Percentiles rank a stretch among this genome's conserved stretches.
Conservation (phyloP, 2,797 vertebrate species). For the Acanthurus leucopareius region DNA sequence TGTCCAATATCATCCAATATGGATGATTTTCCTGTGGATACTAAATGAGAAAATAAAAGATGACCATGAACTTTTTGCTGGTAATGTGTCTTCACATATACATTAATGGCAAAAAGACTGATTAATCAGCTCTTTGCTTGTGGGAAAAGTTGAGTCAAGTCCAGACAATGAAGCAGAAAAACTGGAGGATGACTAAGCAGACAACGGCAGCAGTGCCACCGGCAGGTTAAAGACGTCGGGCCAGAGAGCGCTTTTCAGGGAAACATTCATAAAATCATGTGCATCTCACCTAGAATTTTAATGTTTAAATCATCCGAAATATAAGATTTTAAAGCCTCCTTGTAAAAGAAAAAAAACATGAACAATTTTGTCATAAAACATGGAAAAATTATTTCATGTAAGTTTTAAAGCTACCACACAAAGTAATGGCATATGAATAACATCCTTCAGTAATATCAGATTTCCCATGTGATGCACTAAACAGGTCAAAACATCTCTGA, state of each 20-base stretch:
- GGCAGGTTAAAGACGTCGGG: background rate
- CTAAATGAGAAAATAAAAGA: background rate
- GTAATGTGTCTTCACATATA: background rate
- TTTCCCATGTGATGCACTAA: conserved; percentile 25
- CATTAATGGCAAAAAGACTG: background rate
- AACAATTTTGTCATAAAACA: background rate
- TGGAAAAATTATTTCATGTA: background rate
- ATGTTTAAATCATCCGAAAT: background rate
- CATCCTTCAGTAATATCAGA: conserved; percentile 16
- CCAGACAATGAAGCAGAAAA: background rate
- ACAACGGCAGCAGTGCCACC: background rate
- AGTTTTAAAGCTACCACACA: background rate
- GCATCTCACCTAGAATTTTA: background rate
- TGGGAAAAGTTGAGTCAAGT: background rate
- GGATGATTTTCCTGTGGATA: background rate
- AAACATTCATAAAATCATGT: background rate
- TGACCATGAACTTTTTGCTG: background rate
- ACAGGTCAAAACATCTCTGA: conserved; percentile 31
- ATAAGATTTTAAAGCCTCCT: background rate
- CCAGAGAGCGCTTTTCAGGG: background rate
- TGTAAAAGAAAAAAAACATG: background rate
- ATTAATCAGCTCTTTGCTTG: background rate
- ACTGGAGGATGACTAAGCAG: background rate
- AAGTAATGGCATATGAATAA: conserved; percentile 7
- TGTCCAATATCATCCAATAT: background rate